Evolutionary conservation across 2,797 vertebrate genomes (phyloP).

Genomic region (Mormyrus proboscirostris): DNA sequence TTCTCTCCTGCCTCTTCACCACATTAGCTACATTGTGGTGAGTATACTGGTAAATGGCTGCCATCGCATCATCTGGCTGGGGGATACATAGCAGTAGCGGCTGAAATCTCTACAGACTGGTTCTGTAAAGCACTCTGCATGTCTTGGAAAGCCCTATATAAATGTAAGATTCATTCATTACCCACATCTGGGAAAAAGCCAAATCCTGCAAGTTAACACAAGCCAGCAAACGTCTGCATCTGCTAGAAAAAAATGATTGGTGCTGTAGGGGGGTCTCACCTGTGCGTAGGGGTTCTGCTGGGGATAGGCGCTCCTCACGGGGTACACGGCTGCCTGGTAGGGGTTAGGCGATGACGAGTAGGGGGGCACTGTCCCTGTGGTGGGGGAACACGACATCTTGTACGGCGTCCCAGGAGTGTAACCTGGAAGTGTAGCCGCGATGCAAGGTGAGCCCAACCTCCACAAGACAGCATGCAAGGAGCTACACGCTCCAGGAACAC

Average conservation of each 20-base stretch:
- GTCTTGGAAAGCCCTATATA: neutral
- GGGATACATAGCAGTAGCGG: neutral
- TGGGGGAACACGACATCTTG: constrained; percentile 75
- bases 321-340: constrained; percentile 76
- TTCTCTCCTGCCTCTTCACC: neutral
- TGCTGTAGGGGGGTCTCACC: constrained; percentile 49
- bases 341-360: constrained; percentile 75
- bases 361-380: constrained; percentile 70
- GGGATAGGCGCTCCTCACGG: constrained; percentile 79
- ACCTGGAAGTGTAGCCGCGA: constrained; percentile 45
- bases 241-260: neutral
- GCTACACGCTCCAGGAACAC: neutral
- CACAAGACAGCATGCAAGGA: neutral
- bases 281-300: constrained; percentile 80
- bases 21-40: neutral
- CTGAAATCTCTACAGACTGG: neutral
- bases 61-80: neutral
- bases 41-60: neutral
- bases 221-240: neutral
- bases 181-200: neutral
- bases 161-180: neutral
- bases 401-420: constrained; percentile 76
- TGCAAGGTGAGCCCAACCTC: neutral
- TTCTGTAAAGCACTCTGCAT: neutral
- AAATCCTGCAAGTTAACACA: neutral